A percentile compares a stretch with the other conserved stretches of the same genome.
Evolutionary conservation across 2,113 vertebrate genomes (phyloP).

Genomic region (Caracal caracal): DNA sequence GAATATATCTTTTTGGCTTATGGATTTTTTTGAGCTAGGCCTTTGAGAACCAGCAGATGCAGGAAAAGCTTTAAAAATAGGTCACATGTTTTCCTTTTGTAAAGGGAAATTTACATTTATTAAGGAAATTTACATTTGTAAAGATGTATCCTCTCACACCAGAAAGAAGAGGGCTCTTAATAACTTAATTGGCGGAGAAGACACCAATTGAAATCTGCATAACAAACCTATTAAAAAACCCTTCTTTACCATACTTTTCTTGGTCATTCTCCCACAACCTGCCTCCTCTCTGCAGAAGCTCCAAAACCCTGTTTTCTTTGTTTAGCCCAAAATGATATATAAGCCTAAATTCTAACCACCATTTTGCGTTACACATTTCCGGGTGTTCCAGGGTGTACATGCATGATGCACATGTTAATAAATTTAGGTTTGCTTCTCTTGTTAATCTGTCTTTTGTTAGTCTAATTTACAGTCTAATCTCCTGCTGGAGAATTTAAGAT

Average conservation of each 20-base stretch:
- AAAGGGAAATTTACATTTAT: background rate
- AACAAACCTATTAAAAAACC: background rate
- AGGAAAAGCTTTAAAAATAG: background rate
- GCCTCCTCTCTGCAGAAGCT: background rate
- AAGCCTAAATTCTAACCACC: background rate
- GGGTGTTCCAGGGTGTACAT: background rate
- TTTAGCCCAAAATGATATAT: background rate
- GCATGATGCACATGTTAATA: background rate
- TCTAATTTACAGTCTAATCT: background rate
- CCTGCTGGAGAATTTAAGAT: background rate
- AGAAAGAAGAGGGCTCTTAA: background rate
- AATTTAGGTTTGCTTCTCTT: background rate
- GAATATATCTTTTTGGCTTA: background rate
- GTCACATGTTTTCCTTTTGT: background rate
- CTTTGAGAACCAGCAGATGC: background rate
- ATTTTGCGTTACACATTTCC: background rate
- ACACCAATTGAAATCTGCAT: background rate
- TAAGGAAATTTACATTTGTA: background rate
- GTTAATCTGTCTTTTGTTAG: background rate
- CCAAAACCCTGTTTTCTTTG: no score
- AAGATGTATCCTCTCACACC: background rate
- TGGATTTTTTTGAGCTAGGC: background rate
- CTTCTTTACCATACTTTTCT: background rate
- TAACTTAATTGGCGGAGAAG: background rate
- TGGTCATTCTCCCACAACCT: background rate